Evolutionary conservation across 2,113 vertebrate species (phyloP), one percentile per base, ranked within the genome.

Genomic region (Charadrius vociferus): DNA sequence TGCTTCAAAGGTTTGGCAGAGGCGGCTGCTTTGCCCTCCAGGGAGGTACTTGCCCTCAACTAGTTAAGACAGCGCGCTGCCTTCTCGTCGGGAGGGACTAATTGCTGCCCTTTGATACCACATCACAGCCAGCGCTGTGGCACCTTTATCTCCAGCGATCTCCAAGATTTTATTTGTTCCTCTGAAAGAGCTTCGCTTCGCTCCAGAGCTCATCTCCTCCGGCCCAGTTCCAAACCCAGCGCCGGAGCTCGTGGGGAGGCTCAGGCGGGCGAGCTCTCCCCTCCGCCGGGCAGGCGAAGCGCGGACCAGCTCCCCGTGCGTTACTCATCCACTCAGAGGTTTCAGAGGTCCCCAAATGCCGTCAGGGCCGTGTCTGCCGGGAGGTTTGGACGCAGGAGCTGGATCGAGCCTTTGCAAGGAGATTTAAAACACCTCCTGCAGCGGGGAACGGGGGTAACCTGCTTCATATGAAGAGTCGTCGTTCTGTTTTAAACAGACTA

Each of bases 281-380:
- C 50, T 20, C 0, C 0, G 30, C 12, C 3, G 2, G 12, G 26
- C 37, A 43, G 63, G 27, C 1, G 12, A 5, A 56, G 61, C 3
- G 1, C 0, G 0, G 36, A 3, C 0, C 0, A 34, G 47, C 47
- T 88, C 16, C n/a, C 11, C 1, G 3, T 2, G 55, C 4, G 3
- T 83, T 52, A 21, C 84, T 49, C 68, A 77, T 19, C 59, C 45
- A 6, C 22, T 4, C 1, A 0, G 43, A 50, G 73, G 61, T 58
- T 59, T 67, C 79, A 63, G 4, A 75, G 74, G 66, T 53, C 56
- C 49, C 62, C 0, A 1, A 1, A 0, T 6, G 59, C 12, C 3
- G 2, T 18, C 8, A 3, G 16, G 16, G 3, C n/a, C 2, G 5
- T 4, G 6, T 17, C 81, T 71, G 58, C 41, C 24, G 1, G 30